Evolutionary conservation across 2,797 vertebrate genomes (phyloP).

Genomic region (Gorsachius magnificus): DNA sequence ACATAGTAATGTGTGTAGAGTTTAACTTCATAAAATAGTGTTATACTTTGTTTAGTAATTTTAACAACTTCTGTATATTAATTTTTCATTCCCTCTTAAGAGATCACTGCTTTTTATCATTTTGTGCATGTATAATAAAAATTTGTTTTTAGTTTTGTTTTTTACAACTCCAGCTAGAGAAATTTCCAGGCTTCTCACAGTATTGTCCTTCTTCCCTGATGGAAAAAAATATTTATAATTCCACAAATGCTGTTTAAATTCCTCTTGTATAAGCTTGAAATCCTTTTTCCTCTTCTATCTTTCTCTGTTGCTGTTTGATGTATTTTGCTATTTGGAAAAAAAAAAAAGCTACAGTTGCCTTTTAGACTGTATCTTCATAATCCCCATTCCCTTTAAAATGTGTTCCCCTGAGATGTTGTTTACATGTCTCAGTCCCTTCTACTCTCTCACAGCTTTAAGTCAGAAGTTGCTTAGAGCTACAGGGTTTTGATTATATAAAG

Average conservation of each 20-base stretch:
- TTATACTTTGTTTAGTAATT: neutral
- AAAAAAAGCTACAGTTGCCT: neutral
- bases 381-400: neutral
- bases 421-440: neutral
- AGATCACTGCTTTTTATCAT: neutral
- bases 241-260: neutral
- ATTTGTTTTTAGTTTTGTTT: neutral
- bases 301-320: neutral
- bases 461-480: neutral
- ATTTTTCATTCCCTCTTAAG: neutral
- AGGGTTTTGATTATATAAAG: neutral
- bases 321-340: neutral
- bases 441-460: neutral
- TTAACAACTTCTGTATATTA: neutral
- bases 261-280: neutral
- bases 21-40: neutral
- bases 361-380: neutral
- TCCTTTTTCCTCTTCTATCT: neutral
- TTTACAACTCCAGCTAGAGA: neutral
- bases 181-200: neutral
- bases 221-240: neutral
- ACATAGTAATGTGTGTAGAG: neutral
- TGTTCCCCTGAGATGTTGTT: neutral
- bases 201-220: neutral
- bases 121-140: neutral